These are phyloP conservation scores for Scytalopus superciliaris DNA, from an alignment of 2,113 vertebrate species.

Conservation along the genomic window DNA sequence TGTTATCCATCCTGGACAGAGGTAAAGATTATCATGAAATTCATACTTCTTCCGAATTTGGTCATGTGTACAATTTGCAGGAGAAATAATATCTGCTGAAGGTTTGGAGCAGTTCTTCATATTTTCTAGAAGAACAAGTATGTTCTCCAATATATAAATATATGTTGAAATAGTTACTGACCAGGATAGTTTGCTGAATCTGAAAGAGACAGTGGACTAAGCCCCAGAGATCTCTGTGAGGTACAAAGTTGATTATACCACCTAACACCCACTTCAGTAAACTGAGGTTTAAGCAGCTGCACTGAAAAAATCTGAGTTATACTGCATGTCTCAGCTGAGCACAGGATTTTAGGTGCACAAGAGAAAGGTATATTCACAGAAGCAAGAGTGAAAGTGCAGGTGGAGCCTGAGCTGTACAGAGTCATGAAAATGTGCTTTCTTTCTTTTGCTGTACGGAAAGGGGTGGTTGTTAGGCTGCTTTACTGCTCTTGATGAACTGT, in stretches of 20 bases:
- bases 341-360: not conserved
- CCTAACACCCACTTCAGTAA: not conserved
- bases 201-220: not conserved
- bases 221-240: not conserved
- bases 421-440: not conserved
- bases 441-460: not conserved
- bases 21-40: not conserved
- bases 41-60: not conserved
- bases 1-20: not conserved
- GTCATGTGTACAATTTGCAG: not conserved
- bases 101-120: not conserved
- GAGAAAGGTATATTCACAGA: not conserved
- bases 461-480: not conserved
- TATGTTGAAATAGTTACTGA: not conserved
- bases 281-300: not conserved
- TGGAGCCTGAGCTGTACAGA: not conserved
- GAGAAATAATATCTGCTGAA: not conserved
- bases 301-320: not conserved
- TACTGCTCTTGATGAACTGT: not conserved
- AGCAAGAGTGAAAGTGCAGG: not conserved
- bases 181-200: not conserved
- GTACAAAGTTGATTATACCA: not conserved
- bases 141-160: not conserved
- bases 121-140: not conserved
- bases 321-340: not conserved